Percentiles rank a stretch among this genome's conserved stretches.
Conservation (phyloP, 2,113 vertebrate species). For the Charina bottae region DNA sequence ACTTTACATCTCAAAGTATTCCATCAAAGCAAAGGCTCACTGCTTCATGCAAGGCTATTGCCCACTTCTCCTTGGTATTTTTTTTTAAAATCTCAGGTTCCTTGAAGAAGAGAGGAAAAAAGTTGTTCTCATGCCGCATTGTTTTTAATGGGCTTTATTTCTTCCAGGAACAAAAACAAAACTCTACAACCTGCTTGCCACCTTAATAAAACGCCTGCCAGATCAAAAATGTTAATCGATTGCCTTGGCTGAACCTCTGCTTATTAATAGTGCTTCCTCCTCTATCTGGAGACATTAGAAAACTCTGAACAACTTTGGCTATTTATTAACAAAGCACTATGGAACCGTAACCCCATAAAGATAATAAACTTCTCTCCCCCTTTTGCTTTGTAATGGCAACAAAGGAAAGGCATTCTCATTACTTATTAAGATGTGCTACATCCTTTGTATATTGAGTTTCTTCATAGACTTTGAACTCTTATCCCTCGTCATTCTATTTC, state of each 20-base stretch:
- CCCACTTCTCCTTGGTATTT: neutral
- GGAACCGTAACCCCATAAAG: conserved; percentile 57
- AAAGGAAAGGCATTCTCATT: conserved; percentile 49
- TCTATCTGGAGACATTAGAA: conserved; percentile 61
- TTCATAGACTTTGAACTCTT: conserved; percentile 57
- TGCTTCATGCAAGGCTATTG: too few relatives aligned
- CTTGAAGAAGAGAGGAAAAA: neutral
- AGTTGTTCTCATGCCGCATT: neutral
- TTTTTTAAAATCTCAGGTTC: neutral
- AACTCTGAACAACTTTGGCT: conserved; percentile 59
- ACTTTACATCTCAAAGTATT: too few relatives aligned
- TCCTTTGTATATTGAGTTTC: conserved; percentile 58
- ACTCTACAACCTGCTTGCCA: conserved; percentile 30
- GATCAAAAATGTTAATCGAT: conserved; percentile 54
- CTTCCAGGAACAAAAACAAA: conserved; percentile 18
- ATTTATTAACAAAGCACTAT: conserved; percentile 54
- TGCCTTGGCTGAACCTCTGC: conserved; percentile 41
- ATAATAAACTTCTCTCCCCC: conserved; percentile 53
- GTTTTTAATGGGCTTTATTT: neutral
- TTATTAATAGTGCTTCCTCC: conserved; percentile 57
- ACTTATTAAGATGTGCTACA: conserved; percentile 56
- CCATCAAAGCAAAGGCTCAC: too few relatives aligned
- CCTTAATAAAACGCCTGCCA: conserved; percentile 52
- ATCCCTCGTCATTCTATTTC: conserved; percentile 36
- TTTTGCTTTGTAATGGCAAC: conserved; percentile 56